Evolutionary conservation across 2,113 vertebrate species (phyloP).

Genomic region (Procavia capensis): DNA sequence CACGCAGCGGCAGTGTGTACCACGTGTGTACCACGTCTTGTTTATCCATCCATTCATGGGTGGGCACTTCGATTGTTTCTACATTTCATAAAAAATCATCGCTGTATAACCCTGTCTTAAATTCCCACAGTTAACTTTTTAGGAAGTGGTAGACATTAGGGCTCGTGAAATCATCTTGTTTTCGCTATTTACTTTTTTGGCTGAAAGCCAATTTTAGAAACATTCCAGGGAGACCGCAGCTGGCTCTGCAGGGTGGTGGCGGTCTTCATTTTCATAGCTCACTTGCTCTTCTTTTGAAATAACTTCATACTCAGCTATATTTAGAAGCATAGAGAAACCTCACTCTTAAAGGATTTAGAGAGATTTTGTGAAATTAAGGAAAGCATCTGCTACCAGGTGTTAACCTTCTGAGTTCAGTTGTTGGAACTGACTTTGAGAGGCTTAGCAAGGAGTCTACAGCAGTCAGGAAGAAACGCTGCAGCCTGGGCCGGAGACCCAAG

Average conservation of each 20-base stretch:
- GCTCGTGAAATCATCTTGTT: background rate
- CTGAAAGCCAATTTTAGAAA: background rate
- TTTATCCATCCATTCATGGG: no score
- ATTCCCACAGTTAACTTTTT: background rate
- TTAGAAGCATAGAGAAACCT: background rate
- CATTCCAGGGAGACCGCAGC: background rate
- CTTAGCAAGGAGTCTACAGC: background rate
- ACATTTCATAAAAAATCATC: no score
- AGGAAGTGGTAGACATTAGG: background rate
- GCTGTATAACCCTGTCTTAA: background rate
- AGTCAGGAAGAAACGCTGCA: background rate
- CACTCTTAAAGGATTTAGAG: slow-evolving; percentile 1
- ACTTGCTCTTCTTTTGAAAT: background rate
- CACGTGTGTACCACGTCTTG: no score
- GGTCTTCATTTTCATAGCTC: background rate
- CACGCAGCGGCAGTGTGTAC: no score
- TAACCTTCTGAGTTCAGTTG: slow-evolving; percentile 16
- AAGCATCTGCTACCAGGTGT: slow-evolving; percentile 34
- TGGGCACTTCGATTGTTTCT: no score
- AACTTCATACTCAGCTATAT: background rate
- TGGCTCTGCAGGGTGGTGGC: background rate
- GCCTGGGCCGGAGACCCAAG: no score
- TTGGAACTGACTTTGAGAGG: slow-evolving; percentile 54
- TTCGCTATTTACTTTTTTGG: background rate
- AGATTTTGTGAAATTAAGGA: slow-evolving; percentile 37